Evolutionary conservation across 2,113 vertebrate genomes (phyloP).

Genomic region (Lamprologus ornatipinnis): DNA sequence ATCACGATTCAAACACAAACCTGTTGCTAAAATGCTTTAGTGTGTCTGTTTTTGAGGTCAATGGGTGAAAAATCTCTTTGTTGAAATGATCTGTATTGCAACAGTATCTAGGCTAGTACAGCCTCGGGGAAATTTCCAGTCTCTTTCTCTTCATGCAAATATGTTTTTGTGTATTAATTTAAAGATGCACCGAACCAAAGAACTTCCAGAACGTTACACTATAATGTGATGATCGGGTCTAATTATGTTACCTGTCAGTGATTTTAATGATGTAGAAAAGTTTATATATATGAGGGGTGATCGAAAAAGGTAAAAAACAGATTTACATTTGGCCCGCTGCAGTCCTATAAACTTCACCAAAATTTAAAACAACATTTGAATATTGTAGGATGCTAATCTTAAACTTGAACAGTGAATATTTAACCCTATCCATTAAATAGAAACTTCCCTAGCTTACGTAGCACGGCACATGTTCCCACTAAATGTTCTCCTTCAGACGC

Average conservation of each 20-base stretch:
- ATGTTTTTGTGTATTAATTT: background rate
- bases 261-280: background rate
- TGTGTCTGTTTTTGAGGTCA: constrained; percentile 5
- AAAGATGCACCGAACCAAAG: background rate
- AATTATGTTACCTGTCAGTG: background rate
- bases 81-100: background rate
- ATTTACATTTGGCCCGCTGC: background rate
- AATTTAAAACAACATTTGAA: background rate
- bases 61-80: background rate
- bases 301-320: background rate
- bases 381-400: background rate
- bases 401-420: background rate
- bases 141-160: background rate
- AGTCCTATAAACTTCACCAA: background rate
- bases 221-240: background rate
- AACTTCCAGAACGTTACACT: too few species aligned
- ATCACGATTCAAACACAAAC: constrained; percentile 31
- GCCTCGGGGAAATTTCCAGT: background rate
- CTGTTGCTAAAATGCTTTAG: constrained; percentile 5
- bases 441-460: background rate
- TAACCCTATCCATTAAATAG: background rate
- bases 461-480: background rate
- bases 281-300: background rate
- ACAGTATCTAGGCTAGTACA: background rate
- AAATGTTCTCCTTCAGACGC: background rate